Evolutionary conservation across 2,888 invertebrate genomes (phyloP).

Genomic region (Mesopsocus fuscifrons): DNA sequence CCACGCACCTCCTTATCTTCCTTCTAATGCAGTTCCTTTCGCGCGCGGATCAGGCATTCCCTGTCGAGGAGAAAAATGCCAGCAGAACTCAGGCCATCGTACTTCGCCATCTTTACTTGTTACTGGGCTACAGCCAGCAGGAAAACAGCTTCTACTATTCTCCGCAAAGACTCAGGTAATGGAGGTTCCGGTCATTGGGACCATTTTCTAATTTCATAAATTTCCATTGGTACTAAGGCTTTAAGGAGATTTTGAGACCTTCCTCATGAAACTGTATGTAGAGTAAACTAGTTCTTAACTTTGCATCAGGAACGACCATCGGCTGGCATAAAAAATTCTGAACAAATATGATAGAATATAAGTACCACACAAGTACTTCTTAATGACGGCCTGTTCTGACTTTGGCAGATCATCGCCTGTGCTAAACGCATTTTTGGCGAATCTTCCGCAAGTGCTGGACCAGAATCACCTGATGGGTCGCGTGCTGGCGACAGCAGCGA

Average conservation of each 20-base stretch:
- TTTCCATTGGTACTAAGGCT: conserved; percentile 1
- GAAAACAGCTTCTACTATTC: conserved; percentile 85
- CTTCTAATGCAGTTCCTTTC: conserved; percentile 95
- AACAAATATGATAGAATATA: too few species aligned
- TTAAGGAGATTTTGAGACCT: too few species aligned
- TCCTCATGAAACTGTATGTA: not conserved
- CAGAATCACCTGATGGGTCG: conserved; percentile 91
- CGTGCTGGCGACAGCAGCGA: conserved; percentile 32
- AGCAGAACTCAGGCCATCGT: conserved; percentile 66
- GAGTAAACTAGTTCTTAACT: too few species aligned
- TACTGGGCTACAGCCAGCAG: conserved; percentile 81
- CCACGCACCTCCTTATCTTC: conserved; percentile 82
- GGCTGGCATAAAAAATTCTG: too few species aligned
- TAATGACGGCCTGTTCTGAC: too few species aligned
- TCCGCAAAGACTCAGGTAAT: conserved; percentile 61
- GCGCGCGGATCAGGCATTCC: conserved; percentile 59
- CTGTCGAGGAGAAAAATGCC: conserved; percentile 67
- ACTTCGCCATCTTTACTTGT: conserved; percentile 72
- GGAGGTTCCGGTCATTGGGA: conserved; percentile 10
- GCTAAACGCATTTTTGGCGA: conserved; percentile 88
- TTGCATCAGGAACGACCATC: too few species aligned
- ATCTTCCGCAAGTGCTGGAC: conserved; percentile 84
- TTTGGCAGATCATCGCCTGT: conserved; percentile 85
- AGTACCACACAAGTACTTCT: too few species aligned
- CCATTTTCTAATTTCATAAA: conserved; percentile 7